These are phyloP conservation scores for Digitonthophagus gazella DNA, from an alignment of 2,888 invertebrate genomes.

Conservation along the genomic window DNA sequence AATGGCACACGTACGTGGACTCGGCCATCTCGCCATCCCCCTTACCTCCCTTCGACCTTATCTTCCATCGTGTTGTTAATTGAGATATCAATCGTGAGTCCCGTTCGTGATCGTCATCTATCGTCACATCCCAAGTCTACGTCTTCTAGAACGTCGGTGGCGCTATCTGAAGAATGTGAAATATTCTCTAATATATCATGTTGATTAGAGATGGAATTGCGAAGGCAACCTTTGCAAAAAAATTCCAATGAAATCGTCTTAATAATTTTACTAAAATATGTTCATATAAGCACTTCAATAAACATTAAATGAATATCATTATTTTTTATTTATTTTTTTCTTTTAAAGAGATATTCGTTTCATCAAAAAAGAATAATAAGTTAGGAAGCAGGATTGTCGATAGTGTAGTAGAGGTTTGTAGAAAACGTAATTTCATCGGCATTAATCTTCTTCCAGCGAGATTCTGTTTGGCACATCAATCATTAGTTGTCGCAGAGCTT, in stretches of 20 bases:
- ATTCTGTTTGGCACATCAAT: slow-evolving; percentile 13
- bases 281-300: no score
- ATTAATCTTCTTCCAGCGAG: slow-evolving; percentile 8
- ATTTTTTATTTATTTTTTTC: no score
- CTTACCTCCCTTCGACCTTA: neutral
- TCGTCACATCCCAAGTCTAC: neutral
- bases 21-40: neutral
- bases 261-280: no score
- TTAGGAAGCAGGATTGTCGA: no score
- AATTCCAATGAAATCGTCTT: no score
- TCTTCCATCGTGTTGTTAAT: slow-evolving; percentile 12
- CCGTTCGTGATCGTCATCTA: neutral
- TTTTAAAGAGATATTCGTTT: no score
- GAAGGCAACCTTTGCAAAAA: neutral
- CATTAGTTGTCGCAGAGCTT: slow-evolving; percentile 11
- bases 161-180: neutral
- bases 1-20: slow-evolving; percentile 34
- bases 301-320: no score
- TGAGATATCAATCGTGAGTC: slow-evolving; percentile 8
- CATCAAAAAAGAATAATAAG: no score
- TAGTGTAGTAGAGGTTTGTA: no score
- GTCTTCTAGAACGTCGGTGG: neutral
- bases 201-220: neutral
- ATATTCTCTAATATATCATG: neutral
- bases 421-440: slow-evolving; percentile 7